These are phyloP conservation scores for Brachymystax lenok DNA, from an alignment of 2,797 vertebrate genomes.

Conservation along the genomic window DNA sequence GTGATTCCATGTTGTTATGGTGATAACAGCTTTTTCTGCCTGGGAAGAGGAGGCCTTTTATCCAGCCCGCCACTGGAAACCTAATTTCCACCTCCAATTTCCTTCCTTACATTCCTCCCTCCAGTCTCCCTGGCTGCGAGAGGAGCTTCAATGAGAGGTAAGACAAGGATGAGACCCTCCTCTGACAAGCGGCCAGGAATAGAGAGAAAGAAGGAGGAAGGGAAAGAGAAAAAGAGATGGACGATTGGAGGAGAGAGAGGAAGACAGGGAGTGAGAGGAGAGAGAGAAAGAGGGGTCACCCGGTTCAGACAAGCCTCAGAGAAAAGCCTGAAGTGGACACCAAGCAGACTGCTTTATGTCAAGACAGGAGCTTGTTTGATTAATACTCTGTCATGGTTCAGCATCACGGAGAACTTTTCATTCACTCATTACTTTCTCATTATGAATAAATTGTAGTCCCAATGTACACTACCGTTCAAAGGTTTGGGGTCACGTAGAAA, in stretches of 20 bases:
- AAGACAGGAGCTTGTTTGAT: slow-evolving; percentile 6
- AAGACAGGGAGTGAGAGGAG: not conserved
- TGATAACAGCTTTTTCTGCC: slow-evolving; percentile 67
- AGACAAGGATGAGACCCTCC: slow-evolving; percentile 12
- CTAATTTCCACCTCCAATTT: slow-evolving; percentile 65
- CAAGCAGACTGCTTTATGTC: not conserved
- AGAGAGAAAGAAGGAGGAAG: not conserved
- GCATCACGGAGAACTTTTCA: not conserved
- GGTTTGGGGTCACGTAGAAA: too few relatives aligned
- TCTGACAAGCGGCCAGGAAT: not conserved
- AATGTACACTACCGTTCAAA: not conserved
- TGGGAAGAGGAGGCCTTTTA: slow-evolving; percentile 50
- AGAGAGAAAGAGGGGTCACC: not conserved
- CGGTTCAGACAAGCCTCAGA: not conserved
- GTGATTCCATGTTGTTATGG: slow-evolving; percentile 51
- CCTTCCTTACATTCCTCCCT: slow-evolving; percentile 30
- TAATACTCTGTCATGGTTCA: not conserved
- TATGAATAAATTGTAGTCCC: not conserved
- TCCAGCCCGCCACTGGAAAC: slow-evolving; percentile 65
- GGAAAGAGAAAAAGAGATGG: not conserved
- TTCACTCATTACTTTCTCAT: not conserved
- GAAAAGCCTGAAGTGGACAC: not conserved
- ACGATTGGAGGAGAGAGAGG: not conserved
- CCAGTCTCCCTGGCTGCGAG: slow-evolving; percentile 32
- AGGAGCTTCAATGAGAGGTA: slow-evolving; percentile 31